phyloP scores from a whole-genome alignment of 37 sponge, comb jelly and placozoan genomes.

The Axinella damicornis region DNA sequence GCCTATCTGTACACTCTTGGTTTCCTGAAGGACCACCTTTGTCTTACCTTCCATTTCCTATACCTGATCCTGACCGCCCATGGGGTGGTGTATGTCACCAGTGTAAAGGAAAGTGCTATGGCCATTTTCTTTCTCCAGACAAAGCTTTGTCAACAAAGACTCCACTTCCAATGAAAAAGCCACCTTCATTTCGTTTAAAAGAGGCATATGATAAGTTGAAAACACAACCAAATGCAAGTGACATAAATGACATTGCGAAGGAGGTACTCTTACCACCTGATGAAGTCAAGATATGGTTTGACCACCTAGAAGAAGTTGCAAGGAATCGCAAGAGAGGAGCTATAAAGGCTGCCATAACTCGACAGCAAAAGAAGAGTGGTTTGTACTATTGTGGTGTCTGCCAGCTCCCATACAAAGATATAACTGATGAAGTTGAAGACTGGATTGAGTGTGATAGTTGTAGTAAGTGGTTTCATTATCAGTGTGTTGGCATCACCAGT shows the following conservation, averaged over 20 bases:
- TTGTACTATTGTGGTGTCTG: background rate
- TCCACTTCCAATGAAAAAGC: background rate
- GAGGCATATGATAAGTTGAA: background rate
- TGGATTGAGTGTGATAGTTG: background rate
- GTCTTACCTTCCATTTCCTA: background rate
- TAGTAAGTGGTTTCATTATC: background rate
- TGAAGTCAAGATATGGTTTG: too few relatives aligned
- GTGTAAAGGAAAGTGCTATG: background rate
- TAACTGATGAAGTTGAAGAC: background rate
- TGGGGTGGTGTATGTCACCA: background rate
- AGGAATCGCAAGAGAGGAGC: background rate
- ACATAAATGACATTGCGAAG: background rate
- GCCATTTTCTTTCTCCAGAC: background rate
- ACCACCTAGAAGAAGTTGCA: background rate
- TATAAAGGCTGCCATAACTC: background rate
- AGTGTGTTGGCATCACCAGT: slow-evolving; percentile 10
- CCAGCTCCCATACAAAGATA: background rate
- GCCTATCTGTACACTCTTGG: too few relatives aligned
- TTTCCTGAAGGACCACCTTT: background rate
- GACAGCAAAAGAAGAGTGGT: background rate
- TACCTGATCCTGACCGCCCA: background rate
- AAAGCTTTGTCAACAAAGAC: background rate
- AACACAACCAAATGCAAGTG: background rate
- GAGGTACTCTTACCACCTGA: background rate
- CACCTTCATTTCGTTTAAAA: background rate